Percentiles rank a stretch among this genome's conserved stretches.
Conservation (phyloP, 1,140 invertebrate species). For the Teleogryllus occipitalis region DNA sequence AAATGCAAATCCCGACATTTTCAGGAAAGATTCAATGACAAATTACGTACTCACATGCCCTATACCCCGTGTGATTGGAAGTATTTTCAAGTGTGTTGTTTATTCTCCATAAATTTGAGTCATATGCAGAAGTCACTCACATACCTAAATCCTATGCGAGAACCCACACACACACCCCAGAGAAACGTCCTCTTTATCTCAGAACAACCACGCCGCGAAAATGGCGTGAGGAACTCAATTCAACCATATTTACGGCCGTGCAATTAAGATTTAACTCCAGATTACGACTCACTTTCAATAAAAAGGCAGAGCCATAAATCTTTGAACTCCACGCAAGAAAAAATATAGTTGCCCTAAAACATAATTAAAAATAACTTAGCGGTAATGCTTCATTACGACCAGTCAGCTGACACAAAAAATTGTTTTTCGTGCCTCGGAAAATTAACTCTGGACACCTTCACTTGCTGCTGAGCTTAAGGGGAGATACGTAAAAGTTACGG, state of each 20-base stretch:
- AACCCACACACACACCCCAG: too few species aligned
- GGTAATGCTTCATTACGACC: background rate
- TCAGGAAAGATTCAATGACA: too few species aligned
- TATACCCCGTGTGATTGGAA: too few species aligned
- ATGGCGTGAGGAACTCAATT: background rate
- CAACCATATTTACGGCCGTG: background rate
- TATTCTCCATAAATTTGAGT: too few species aligned
- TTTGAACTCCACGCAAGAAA: background rate
- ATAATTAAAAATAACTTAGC: conserved; percentile 1
- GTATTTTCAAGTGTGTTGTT: too few species aligned
- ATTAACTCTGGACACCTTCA: background rate
- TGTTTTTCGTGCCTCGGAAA: background rate
- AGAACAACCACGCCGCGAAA: background rate
- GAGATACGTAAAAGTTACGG: background rate
- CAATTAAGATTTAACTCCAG: background rate
- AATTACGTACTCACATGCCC: too few species aligned
- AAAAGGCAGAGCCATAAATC: background rate
- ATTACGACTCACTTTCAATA: background rate
- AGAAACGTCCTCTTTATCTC: too few species aligned
- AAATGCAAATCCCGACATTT: too few species aligned
- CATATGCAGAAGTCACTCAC: too few species aligned
- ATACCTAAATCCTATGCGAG: too few species aligned
- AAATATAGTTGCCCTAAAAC: background rate
- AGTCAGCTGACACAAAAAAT: background rate
- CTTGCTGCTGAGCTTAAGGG: background rate